Conservation (phyloP, 2,888 invertebrate species). For the Notocelia uddmanniana region DNA sequence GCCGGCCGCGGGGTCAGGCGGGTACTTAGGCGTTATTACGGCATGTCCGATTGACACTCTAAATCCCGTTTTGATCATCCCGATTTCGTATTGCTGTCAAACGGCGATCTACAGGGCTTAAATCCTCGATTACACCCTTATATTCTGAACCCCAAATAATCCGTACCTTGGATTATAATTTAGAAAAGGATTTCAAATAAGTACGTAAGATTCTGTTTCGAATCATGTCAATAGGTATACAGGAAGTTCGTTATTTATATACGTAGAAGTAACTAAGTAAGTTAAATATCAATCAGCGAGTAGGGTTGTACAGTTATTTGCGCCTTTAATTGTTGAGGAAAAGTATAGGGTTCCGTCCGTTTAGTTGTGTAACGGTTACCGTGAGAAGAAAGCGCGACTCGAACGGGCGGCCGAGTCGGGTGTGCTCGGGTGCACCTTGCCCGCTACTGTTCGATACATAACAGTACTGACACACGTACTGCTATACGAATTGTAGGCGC, state of each 20-base stretch:
- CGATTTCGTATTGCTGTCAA: conserved; percentile 44
- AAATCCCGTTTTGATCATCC: conserved; percentile 43
- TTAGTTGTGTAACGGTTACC: conserved; percentile 57
- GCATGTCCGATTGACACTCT: conserved; percentile 40
- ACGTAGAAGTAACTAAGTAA: no score
- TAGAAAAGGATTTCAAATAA: conserved; percentile 14
- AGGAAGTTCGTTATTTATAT: no score
- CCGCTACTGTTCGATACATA: conserved; percentile 32
- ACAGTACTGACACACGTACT: conserved; percentile 32
- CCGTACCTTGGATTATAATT: conserved; percentile 31
- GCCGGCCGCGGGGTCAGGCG: conserved; percentile 15
- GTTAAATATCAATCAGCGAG: neutral
- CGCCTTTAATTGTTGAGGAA: conserved; percentile 46
- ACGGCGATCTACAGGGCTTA: conserved; percentile 39
- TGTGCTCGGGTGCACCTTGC: conserved; percentile 23
- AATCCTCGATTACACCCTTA: conserved; percentile 40
- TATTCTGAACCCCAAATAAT: conserved; percentile 2
- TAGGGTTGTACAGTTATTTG: conserved; percentile 22
- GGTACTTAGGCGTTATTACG: conserved; percentile 43
- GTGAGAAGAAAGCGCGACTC: conserved; percentile 69
- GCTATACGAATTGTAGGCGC: conserved; percentile 35
- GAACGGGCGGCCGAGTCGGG: conserved; percentile 18
- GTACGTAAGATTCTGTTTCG: no score
- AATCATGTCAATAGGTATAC: no score
- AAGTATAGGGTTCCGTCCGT: conserved; percentile 53